Conservation (phyloP, 2,113 vertebrate species). For the Eonycteris spelaea region DNA sequence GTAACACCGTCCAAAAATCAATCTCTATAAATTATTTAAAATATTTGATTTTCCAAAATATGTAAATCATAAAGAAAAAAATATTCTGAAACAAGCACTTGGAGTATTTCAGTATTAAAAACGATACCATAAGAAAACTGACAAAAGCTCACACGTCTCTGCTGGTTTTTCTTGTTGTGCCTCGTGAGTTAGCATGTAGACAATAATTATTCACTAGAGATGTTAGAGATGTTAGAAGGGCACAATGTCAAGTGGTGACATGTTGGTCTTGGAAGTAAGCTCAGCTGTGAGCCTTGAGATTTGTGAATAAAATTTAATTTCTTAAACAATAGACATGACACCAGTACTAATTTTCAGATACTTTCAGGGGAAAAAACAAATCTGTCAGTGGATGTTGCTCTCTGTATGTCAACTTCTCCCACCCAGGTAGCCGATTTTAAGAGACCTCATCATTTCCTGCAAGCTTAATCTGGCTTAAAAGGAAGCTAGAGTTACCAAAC, state of each 20-base stretch:
- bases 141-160: neutral
- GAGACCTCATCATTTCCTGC: neutral
- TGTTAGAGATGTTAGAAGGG: neutral
- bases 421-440: neutral
- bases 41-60: neutral
- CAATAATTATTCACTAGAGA: neutral
- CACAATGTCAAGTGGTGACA: too few relatives aligned
- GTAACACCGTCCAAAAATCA: neutral
- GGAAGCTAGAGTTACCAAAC: neutral
- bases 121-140: neutral
- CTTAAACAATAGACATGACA: neutral
- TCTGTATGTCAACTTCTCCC: neutral
- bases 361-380: neutral
- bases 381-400: neutral
- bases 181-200: neutral
- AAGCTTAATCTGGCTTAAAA: neutral
- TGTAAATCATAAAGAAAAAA: neutral
- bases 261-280: neutral
- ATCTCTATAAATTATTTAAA: neutral
- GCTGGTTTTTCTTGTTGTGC: neutral
- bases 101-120: neutral
- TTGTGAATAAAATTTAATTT: neutral
- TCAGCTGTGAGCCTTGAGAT: neutral
- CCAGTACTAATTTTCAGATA: neutral
- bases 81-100: neutral